These are phyloP conservation scores for Wiebesia pumilae DNA, from an alignment of 1,140 invertebrate species.

Conservation along the genomic window DNA sequence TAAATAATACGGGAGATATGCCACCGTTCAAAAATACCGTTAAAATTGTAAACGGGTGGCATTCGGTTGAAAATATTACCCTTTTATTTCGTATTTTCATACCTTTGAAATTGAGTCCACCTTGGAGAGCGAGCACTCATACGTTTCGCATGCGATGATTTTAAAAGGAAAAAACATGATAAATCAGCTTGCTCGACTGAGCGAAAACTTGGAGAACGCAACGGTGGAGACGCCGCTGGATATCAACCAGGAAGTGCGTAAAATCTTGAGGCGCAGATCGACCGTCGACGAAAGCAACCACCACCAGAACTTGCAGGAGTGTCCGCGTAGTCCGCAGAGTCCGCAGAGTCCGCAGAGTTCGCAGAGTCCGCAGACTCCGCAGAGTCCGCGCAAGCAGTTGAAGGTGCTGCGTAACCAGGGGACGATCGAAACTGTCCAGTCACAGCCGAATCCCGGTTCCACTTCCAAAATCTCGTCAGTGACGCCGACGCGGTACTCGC, in stretches of 20 bases:
- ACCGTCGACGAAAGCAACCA: neutral
- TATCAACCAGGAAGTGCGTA: constrained; percentile 66
- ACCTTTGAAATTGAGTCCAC: no score
- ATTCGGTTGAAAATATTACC: no score
- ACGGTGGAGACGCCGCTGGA: constrained; percentile 64
- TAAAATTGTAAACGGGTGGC: no score
- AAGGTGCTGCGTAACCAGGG: neutral
- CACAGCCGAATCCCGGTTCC: constrained; percentile 44
- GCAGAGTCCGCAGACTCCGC: neutral
- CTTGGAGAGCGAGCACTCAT: no score
- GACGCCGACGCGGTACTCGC: constrained; percentile 2
- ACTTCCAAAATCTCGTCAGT: constrained; percentile 52
- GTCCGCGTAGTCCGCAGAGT: no score
- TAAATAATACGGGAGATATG: no score
- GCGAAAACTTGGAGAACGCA: constrained; percentile 64
- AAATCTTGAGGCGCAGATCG: constrained; percentile 38
- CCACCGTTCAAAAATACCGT: no score
- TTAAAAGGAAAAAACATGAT: neutral
- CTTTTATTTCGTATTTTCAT: no score
- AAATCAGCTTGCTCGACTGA: constrained; percentile 63
- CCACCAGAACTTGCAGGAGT: neutral
- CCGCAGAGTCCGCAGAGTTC: no score
- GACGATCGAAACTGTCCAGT: neutral
- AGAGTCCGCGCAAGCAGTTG: neutral
- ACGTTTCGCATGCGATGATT: no score